Conservation (phyloP, 2,113 vertebrate genomes). For the Mus pahari region DNA sequence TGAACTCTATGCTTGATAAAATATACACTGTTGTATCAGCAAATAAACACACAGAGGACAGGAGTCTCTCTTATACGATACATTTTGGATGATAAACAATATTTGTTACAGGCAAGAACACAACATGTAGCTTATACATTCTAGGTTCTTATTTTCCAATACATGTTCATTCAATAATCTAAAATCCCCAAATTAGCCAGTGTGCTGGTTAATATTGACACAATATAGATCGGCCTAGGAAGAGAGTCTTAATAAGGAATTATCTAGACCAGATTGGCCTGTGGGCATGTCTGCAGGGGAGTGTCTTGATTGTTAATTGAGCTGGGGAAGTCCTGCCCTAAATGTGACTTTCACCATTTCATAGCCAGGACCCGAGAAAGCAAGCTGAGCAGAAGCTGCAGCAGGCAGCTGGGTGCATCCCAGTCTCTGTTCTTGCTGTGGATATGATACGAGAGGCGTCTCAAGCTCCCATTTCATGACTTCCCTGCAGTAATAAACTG, state of each 20-base stretch:
- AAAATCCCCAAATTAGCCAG: conserved; percentile 1
- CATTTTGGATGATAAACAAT: conserved; percentile 41
- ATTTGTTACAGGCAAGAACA: conserved; percentile 26
- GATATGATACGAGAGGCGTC: neutral
- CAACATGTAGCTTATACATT: neutral
- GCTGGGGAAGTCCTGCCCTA: neutral
- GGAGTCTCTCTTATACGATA: conserved; percentile 32
- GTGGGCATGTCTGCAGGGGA: neutral
- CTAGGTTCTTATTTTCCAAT: conserved; percentile 43
- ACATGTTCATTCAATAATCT: conserved; percentile 34
- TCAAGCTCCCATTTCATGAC: neutral
- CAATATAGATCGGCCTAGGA: no score
- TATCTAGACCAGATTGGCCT: neutral
- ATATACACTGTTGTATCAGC: conserved; percentile 46
- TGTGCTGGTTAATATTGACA: neutral
- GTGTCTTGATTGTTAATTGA: neutral
- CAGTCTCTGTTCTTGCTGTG: accelerated
- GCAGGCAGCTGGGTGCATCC: neutral
- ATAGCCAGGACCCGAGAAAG: neutral
- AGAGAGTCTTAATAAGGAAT: neutral
- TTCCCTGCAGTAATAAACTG: neutral
- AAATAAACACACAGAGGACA: conserved; percentile 66
- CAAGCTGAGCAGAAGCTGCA: neutral
- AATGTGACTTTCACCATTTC: neutral
- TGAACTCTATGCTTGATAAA: conserved; percentile 49